These are phyloP conservation scores for Diadumene lineata DNA, from an alignment of 92 coral and sea anemone species.

Conservation along the genomic window DNA sequence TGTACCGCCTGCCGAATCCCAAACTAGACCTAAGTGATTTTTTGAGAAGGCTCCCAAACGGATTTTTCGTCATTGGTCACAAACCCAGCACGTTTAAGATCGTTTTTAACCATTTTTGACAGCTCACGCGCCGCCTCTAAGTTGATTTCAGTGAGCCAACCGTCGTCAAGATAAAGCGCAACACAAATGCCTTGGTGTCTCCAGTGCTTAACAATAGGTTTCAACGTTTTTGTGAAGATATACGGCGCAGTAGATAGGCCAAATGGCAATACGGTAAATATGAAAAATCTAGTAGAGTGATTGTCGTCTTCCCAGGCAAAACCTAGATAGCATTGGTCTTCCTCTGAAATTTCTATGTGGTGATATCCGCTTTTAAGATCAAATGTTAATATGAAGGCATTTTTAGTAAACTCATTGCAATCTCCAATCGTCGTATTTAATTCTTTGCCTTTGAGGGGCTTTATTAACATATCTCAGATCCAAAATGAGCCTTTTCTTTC, in stretches of 20 bases:
- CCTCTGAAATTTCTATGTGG: slow-evolving; percentile 15
- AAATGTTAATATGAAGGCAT: slow-evolving; percentile 23
- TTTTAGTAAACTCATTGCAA: slow-evolving; percentile 8
- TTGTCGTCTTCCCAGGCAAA: too few relatives aligned
- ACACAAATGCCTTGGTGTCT: slow-evolving; percentile 30
- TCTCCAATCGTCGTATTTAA: slow-evolving; percentile 42
- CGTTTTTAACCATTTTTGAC: slow-evolving; percentile 13
- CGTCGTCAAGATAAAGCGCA: slow-evolving; percentile 49
- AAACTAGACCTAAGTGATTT: slow-evolving; percentile 41
- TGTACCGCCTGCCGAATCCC: slow-evolving; percentile 42
- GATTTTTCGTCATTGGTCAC: slow-evolving; percentile 50
- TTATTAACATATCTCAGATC: neutral
- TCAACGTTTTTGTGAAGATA: slow-evolving; percentile 52
- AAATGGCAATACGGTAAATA: too few relatives aligned
- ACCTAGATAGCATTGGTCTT: slow-evolving; percentile 26
- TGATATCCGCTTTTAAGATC: slow-evolving; percentile 40
- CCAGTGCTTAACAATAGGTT: slow-evolving; percentile 45
- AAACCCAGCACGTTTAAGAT: slow-evolving; percentile 38
- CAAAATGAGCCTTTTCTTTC: neutral
- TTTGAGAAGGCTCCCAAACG: slow-evolving; percentile 47
- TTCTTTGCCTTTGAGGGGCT: neutral
- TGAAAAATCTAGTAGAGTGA: too few relatives aligned
- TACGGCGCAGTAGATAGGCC: slow-evolving; percentile 31
- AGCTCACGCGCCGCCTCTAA: neutral
- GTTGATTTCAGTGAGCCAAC: slow-evolving; percentile 9